Percentiles rank a stretch among this genome's conserved stretches.
These are phyloP conservation scores for Rhyacophila brunnea DNA, from an alignment of 1,140 invertebrate species.

Conservation along the genomic window DNA sequence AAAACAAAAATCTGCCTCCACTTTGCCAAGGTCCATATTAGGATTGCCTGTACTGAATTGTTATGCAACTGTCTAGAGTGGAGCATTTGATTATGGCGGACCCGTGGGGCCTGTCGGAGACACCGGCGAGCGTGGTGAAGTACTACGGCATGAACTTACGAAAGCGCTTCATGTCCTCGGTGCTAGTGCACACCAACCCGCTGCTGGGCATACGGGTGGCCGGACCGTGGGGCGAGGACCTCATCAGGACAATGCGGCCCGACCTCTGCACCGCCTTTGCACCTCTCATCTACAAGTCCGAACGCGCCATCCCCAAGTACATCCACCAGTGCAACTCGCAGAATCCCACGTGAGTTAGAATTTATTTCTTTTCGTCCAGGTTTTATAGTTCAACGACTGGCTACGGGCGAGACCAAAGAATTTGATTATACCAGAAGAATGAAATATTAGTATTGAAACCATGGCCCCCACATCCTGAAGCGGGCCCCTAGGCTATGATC, in stretches of 20 bases:
- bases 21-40: background rate
- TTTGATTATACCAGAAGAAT: too few relatives aligned
- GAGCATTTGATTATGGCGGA: conserved; percentile 82
- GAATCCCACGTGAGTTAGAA: conserved; percentile 67
- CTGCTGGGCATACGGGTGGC: conserved; percentile 71
- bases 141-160: conserved; percentile 59
- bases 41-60: conserved; percentile 25
- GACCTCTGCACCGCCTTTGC: conserved; percentile 60
- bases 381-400: too few relatives aligned
- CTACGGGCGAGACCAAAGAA: too few relatives aligned
- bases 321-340: conserved; percentile 87
- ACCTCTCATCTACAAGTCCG: conserved; percentile 56
- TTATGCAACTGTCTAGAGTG: conserved; percentile 59
- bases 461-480: too few relatives aligned
- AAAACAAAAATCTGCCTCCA: background rate
- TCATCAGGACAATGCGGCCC: conserved; percentile 9
- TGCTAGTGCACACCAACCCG: conserved; percentile 77
- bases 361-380: background rate
- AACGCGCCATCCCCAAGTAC: conserved; percentile 71
- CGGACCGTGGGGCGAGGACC: conserved; percentile 65
- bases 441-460: too few relatives aligned
- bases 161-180: conserved; percentile 61
- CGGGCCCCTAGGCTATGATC: too few relatives aligned
- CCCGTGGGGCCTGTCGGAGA: conserved; percentile 86
- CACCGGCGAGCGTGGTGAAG: conserved; percentile 51